Conservation (phyloP, 2,888 invertebrate species). For the Gastracanthus pulcherrimus region DNA sequence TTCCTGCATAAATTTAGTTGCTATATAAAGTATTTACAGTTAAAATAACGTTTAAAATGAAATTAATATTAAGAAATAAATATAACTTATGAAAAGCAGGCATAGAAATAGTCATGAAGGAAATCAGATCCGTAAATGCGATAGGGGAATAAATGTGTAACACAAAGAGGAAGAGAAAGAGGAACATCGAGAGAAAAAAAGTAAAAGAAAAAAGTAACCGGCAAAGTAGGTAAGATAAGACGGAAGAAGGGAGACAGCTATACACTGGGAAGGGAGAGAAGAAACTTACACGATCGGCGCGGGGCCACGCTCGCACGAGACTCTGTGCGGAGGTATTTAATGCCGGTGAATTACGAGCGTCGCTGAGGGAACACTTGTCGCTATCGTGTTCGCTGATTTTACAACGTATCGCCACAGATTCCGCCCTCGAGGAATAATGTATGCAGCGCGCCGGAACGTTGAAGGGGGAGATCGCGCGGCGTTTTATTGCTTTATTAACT, state of each 20-base stretch:
- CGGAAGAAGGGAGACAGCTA: background rate
- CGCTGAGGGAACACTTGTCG: slow-evolving; percentile 50
- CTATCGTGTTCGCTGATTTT: slow-evolving; percentile 50
- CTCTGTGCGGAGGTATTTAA: slow-evolving; percentile 25
- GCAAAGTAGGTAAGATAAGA: background rate
- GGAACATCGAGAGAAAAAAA: too few species aligned
- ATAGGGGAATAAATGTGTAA: too few species aligned
- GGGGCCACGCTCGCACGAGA: background rate
- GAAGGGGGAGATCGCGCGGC: background rate
- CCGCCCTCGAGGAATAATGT: slow-evolving; percentile 34
- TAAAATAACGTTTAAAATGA: too few species aligned
- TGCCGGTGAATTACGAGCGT: slow-evolving; percentile 43
- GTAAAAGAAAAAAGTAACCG: too few species aligned
- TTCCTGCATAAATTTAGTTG: too few species aligned
- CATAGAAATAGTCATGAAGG: too few species aligned
- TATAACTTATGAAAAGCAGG: too few species aligned
- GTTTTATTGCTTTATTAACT: slow-evolving; percentile 42
- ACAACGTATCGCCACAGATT: slow-evolving; percentile 31
- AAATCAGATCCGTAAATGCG: too few species aligned
- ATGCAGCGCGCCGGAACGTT: slow-evolving; percentile 10
- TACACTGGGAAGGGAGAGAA: too few species aligned
- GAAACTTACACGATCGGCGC: slow-evolving; percentile 29
- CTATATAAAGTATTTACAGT: too few species aligned
- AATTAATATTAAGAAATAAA: too few species aligned
- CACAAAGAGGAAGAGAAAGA: too few species aligned